Conservation (phyloP, 1,140 invertebrate genomes). For the Drosophila melanica region DNA sequence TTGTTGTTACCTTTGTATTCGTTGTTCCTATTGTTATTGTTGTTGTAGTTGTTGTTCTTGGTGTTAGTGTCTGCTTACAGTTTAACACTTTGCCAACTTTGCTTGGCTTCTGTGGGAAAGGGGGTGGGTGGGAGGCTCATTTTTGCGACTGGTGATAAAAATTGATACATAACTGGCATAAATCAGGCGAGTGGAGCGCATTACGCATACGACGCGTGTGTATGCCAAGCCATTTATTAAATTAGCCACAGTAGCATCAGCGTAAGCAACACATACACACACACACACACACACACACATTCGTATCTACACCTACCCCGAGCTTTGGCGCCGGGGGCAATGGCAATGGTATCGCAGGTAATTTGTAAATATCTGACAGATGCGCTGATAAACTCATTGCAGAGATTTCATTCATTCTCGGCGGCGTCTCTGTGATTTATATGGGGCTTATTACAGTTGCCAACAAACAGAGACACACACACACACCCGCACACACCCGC, state of each 20-base stretch:
- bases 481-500: conserved; percentile 2
- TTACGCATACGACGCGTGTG: conserved; percentile 71
- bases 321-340: conserved; percentile 32
- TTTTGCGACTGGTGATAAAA: conserved; percentile 81
- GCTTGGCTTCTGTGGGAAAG: background rate
- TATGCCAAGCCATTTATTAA: conserved; percentile 70
- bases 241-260: conserved; percentile 71
- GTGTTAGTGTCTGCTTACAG: conserved; percentile 71
- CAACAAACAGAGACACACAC: conserved; percentile 26
- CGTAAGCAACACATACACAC: conserved; percentile 5
- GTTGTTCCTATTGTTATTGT: background rate
- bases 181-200: conserved; percentile 70
- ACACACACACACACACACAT: conserved; percentile 1
- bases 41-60: conserved; percentile 30
- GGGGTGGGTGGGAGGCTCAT: conserved; percentile 35
- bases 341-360: conserved; percentile 62
- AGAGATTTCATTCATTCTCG: conserved; percentile 59
- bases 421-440: conserved; percentile 60
- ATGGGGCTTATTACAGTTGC: conserved; percentile 65
- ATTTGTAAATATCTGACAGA: conserved; percentile 83
- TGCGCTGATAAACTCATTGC: conserved; percentile 81
- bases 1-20: conserved; percentile 1
- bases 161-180: conserved; percentile 82
- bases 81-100: conserved; percentile 71
- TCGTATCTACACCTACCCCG: conserved; percentile 38